Percentiles rank a stretch among this genome's conserved stretches.
Conservation (phyloP, 2,113 vertebrate genomes). For the Lepidothrix coronata region DNA sequence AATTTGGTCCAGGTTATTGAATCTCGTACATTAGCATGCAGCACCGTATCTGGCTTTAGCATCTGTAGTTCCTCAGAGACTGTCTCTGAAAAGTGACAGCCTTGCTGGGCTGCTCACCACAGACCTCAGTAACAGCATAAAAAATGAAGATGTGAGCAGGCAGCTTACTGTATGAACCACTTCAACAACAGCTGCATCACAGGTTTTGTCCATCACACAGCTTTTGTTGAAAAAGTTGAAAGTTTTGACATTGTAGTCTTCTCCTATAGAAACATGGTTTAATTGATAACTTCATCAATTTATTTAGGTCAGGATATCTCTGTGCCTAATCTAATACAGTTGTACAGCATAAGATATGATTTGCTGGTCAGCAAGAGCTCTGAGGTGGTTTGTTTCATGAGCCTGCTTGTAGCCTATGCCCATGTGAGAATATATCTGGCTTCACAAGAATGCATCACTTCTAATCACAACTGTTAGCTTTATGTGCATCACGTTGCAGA, state of each 20-base stretch:
- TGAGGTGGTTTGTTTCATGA: neutral
- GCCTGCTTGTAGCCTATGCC: neutral
- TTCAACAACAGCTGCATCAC: neutral
- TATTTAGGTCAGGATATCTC: neutral
- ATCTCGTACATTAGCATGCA: accelerated
- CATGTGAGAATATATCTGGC: neutral
- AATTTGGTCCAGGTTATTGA: neutral
- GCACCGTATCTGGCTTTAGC: neutral
- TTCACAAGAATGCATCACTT: neutral
- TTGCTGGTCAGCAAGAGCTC: neutral
- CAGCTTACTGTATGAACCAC: neutral
- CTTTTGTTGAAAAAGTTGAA: neutral
- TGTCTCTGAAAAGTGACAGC: neutral
- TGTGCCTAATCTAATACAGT: neutral
- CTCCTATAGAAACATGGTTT: neutral
- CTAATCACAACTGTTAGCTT: neutral
- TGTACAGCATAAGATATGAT: neutral
- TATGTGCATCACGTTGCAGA: neutral
- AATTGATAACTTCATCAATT: neutral
- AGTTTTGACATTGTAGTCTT: neutral
- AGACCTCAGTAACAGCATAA: neutral
- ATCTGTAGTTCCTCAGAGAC: neutral
- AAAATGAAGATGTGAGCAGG: neutral
- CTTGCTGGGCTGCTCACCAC: neutral
- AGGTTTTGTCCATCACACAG: neutral